Evolutionary conservation across 1,140 invertebrate species (phyloP).

Genomic region (Heliconius hermathena): DNA sequence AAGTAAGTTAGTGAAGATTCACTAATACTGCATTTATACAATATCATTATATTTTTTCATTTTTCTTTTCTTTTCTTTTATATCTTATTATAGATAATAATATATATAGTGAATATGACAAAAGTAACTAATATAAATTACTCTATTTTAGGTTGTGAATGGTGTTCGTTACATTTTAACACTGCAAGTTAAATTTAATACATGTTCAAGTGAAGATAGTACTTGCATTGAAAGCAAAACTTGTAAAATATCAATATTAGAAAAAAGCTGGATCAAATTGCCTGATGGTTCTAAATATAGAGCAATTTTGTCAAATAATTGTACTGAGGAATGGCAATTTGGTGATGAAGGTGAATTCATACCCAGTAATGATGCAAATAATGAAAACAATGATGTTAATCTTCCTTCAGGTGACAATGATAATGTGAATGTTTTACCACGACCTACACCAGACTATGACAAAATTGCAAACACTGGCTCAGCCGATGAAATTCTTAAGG

Average conservation of each 20-base stretch:
- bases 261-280: slow-evolving; percentile 76
- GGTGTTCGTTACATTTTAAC: slow-evolving; percentile 75
- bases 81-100: not conserved
- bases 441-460: slow-evolving; percentile 45
- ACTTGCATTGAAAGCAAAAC: slow-evolving; percentile 48
- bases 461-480: slow-evolving; percentile 49
- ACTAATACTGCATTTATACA: not conserved
- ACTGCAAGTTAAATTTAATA: slow-evolving; percentile 30
- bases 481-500: slow-evolving; percentile 62
- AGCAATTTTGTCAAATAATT: slow-evolving; percentile 76
- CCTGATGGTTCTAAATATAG: slow-evolving; percentile 73
- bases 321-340: slow-evolving; percentile 75
- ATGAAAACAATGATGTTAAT: slow-evolving; percentile 46
- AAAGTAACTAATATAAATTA: not conserved
- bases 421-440: slow-evolving; percentile 32
- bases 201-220: slow-evolving; percentile 51
- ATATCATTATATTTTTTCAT: not conserved
- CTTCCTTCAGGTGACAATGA: slow-evolving; percentile 22
- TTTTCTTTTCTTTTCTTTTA: not conserved
- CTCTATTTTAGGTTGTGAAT: slow-evolving; percentile 73
- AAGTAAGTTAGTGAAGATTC: slow-evolving; percentile 52
- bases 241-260: slow-evolving; percentile 73
- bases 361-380: slow-evolving; percentile 42
- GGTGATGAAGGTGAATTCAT: slow-evolving; percentile 70
- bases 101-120: not conserved